These are phyloP conservation scores for Eupithecia insigniata DNA, from an alignment of 2,888 invertebrate species.

Conservation along the genomic window DNA sequence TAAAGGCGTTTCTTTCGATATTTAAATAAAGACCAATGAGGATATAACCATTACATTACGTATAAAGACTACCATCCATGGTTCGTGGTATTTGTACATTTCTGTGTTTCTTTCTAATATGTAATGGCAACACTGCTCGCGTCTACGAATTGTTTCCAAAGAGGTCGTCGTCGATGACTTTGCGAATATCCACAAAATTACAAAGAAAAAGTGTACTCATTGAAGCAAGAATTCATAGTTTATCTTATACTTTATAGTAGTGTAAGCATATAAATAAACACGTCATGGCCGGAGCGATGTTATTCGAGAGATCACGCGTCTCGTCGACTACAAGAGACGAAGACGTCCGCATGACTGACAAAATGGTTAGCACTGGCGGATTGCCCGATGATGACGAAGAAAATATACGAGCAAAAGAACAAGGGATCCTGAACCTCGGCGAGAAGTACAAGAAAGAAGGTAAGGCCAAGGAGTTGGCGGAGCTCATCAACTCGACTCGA, in stretches of 20 bases:
- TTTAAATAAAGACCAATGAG: too few relatives aligned
- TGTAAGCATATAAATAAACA: constrained; percentile 79
- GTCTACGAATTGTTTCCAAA: constrained; percentile 82
- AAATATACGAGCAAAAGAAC: constrained; percentile 95
- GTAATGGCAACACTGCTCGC: constrained; percentile 72
- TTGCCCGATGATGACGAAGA: constrained; percentile 94
- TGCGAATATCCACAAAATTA: constrained; percentile 82
- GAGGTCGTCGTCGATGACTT: constrained; percentile 84
- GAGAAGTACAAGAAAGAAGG: constrained; percentile 96
- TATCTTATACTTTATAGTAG: constrained; percentile 70
- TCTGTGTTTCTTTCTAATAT: constrained; percentile 27
- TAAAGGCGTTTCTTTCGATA: not conserved
- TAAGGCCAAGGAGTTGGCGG: constrained; percentile 95
- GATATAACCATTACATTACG: too few relatives aligned
- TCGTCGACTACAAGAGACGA: constrained; percentile 90
- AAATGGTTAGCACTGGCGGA: constrained; percentile 91
- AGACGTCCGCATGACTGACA: constrained; percentile 89
- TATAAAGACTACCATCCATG: constrained; percentile 25
- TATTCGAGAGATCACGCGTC: constrained; percentile 93
- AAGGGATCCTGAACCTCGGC: constrained; percentile 96
- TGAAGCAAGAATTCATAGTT: constrained; percentile 73
- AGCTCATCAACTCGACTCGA: constrained; percentile 96
- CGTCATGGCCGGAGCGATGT: constrained; percentile 95
- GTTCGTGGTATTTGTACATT: constrained; percentile 40
- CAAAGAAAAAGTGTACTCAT: constrained; percentile 79